Conservation (phyloP, 1,140 invertebrate species). For the Drosophila orena region DNA sequence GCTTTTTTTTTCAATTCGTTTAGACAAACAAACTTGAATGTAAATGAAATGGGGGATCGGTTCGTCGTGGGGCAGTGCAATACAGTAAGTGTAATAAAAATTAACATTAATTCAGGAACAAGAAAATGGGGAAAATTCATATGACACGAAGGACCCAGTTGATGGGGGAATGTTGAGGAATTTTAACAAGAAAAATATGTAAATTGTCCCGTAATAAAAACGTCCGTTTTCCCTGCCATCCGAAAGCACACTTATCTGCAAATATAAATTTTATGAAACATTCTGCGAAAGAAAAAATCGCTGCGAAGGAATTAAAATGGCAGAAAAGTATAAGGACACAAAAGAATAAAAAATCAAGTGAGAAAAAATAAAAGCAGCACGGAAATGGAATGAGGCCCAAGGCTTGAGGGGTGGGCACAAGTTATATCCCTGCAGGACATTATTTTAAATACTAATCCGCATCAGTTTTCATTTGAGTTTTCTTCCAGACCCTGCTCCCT, state of each 20-base stretch:
- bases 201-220: constrained; percentile 84
- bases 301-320: constrained; percentile 74
- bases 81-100: constrained; percentile 75
- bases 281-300: constrained; percentile 57
- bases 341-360: constrained; percentile 67
- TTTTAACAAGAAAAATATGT: constrained; percentile 82
- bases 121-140: constrained; percentile 55
- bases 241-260: constrained; percentile 56
- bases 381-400: constrained; percentile 45
- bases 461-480: constrained; percentile 84
- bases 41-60: constrained; percentile 40
- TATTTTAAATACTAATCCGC: constrained; percentile 85
- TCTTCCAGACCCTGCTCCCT: constrained; percentile 12
- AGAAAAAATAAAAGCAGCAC: constrained; percentile 51
- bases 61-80: constrained; percentile 5
- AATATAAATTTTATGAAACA: constrained; percentile 84
- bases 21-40: constrained; percentile 68
- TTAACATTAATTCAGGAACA: constrained; percentile 79
- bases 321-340: constrained; percentile 44
- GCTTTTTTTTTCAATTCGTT: constrained; percentile 13
- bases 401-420: constrained; percentile 54
- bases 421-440: constrained; percentile 85
- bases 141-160: constrained; percentile 51
- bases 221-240: constrained; percentile 18
- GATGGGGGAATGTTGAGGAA: constrained; percentile 45